Evolutionary conservation across 1,140 invertebrate species (phyloP).

Genomic region (Drosophila elegans): DNA sequence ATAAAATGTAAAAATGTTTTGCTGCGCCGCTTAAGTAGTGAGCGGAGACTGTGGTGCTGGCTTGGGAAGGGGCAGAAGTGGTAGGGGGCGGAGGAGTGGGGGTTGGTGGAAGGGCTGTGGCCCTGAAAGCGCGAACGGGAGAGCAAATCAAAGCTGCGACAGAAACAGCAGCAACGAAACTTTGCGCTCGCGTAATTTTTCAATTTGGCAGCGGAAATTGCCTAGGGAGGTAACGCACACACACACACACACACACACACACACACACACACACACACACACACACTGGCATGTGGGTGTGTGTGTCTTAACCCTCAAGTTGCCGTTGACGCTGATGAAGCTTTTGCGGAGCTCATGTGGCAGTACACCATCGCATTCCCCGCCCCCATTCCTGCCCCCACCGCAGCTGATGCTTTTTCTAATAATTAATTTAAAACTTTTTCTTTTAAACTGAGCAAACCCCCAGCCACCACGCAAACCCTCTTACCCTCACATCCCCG

Average conservation of each 20-base stretch:
- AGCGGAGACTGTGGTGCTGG: conserved; percentile 11
- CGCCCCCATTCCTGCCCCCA: not conserved
- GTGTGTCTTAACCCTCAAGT: conserved; percentile 53
- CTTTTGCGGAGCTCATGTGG: conserved; percentile 45
- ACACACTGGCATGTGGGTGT: conserved; percentile 23
- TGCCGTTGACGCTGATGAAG: conserved; percentile 39
- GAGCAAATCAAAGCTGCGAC: conserved; percentile 65
- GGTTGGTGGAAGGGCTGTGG: not conserved
- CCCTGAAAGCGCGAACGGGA: conserved; percentile 6
- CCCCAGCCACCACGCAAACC: not conserved
- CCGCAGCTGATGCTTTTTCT: conserved; percentile 82
- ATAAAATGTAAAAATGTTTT: conserved; percentile 82
- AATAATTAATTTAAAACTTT: conserved; percentile 85
- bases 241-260: conserved; percentile 22
- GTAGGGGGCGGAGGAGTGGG: not conserved
- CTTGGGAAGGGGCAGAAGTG: not conserved
- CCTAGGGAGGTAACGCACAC: conserved; percentile 80
- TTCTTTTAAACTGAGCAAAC: conserved; percentile 64
- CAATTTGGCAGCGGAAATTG: conserved; percentile 85
- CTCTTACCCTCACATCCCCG: not conserved
- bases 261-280: no score
- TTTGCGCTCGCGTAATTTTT: conserved; percentile 84
- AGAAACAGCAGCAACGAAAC: conserved; percentile 40
- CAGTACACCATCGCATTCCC: conserved; percentile 17
- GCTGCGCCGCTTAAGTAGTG: conserved; percentile 66